These are phyloP conservation scores for Pammene fasciana DNA, from an alignment of 2,888 invertebrate species.

Conservation along the genomic window DNA sequence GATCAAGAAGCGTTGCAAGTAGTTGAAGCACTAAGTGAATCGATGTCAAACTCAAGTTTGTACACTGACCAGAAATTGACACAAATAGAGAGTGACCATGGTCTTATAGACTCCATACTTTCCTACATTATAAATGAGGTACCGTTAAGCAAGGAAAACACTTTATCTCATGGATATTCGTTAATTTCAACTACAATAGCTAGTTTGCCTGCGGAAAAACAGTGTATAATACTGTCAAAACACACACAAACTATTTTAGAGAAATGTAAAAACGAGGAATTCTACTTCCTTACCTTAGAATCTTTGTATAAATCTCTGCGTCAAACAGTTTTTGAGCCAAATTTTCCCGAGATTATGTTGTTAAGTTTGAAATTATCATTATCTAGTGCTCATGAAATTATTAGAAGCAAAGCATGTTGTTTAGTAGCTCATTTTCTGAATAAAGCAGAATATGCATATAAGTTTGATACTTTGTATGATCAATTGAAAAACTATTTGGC, in stretches of 20 bases:
- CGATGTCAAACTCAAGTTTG: slow-evolving; percentile 64
- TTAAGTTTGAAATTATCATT: slow-evolving; percentile 67
- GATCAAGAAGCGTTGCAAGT: slow-evolving; percentile 63
- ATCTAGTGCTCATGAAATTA: slow-evolving; percentile 57
- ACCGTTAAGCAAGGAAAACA: slow-evolving; percentile 52
- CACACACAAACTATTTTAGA: slow-evolving; percentile 61
- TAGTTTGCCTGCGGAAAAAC: slow-evolving; percentile 65
- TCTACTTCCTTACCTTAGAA: slow-evolving; percentile 73
- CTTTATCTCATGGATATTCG: slow-evolving; percentile 60
- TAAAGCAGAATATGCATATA: slow-evolving; percentile 75
- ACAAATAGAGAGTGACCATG: slow-evolving; percentile 75
- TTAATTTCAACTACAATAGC: slow-evolving; percentile 69
- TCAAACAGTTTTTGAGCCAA: slow-evolving; percentile 62
- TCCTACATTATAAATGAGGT: slow-evolving; percentile 67
- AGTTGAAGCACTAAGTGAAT: slow-evolving; percentile 64
- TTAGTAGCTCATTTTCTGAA: slow-evolving; percentile 84
- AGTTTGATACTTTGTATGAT: slow-evolving; percentile 70
- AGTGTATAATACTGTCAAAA: slow-evolving; percentile 56
- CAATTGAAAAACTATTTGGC: slow-evolving; percentile 59
- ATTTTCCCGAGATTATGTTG: slow-evolving; percentile 64
- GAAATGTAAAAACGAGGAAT: slow-evolving; percentile 58
- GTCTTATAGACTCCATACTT: slow-evolving; percentile 68
- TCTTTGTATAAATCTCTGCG: slow-evolving; percentile 79
- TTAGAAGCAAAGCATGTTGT: slow-evolving; percentile 73
- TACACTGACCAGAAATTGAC: slow-evolving; percentile 66